These are phyloP conservation scores for Hirudinaria manillensis DNA, from an alignment of 2,888 invertebrate genomes.

Conservation along the genomic window DNA sequence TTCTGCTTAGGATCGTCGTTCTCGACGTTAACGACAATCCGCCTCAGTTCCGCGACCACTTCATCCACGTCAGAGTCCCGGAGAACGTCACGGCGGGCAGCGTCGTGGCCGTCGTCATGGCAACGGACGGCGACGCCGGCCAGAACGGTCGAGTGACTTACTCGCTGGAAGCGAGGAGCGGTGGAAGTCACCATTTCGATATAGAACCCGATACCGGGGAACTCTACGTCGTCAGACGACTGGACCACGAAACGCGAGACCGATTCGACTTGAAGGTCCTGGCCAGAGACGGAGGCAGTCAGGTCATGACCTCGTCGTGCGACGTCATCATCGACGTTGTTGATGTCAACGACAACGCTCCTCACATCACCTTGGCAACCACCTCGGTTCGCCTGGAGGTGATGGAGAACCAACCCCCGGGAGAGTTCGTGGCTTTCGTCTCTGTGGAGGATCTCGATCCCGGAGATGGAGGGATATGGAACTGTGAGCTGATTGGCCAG, in stretches of 20 bases:
- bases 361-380: constrained; percentile 35
- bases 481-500: constrained; percentile 40
- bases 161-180: constrained; percentile 40
- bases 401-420: constrained; percentile 41
- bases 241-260: constrained; percentile 35
- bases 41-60: constrained; percentile 62
- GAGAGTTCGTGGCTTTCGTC: constrained; percentile 48
- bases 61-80: constrained; percentile 77
- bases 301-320: constrained; percentile 24
- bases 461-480: constrained; percentile 47
- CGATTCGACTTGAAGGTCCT: constrained; percentile 33
- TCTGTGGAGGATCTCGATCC: constrained; percentile 48
- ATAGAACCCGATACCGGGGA: constrained; percentile 37
- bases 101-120: constrained; percentile 44
- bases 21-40: constrained; percentile 50
- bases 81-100: constrained; percentile 45
- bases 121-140: constrained; percentile 46
- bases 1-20: constrained; percentile 43
- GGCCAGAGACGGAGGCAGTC: constrained; percentile 32
- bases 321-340: constrained; percentile 35
- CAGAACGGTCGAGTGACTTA: constrained; percentile 43
- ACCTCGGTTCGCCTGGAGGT: constrained; percentile 34
- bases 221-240: constrained; percentile 26
- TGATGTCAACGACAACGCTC: constrained; percentile 39
- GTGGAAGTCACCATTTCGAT: constrained; percentile 38